Evolutionary conservation across 1,140 invertebrate species (phyloP).

Genomic region (Coptotermes formosanus): DNA sequence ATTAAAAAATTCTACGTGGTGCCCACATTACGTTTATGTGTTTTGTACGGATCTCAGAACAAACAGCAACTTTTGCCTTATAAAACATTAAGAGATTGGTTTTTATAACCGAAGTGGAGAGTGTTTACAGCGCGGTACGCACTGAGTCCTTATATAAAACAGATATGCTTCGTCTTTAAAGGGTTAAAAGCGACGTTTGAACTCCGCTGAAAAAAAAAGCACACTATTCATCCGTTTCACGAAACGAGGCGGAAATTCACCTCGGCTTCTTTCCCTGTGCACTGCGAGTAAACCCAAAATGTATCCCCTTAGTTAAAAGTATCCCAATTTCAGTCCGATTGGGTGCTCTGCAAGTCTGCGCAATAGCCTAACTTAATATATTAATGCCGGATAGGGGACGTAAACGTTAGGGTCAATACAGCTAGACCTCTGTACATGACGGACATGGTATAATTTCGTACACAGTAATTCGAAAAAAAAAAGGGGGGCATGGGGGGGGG

Average conservation of each 20-base stretch:
- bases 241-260: background rate
- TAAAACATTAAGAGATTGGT: too few relatives aligned
- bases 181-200: background rate
- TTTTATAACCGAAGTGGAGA: too few relatives aligned
- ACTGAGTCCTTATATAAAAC: too few relatives aligned
- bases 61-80: too few relatives aligned
- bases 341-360: background rate
- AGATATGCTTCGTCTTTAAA: too few relatives aligned
- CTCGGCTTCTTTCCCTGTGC: background rate
- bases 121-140: too few relatives aligned
- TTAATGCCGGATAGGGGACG: background rate
- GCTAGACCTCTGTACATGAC: background rate
- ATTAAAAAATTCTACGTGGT: too few relatives aligned
- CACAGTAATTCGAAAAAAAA: background rate
- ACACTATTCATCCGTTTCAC: background rate
- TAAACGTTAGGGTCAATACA: conserved; percentile 1
- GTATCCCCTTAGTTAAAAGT: background rate
- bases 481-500: too few relatives aligned
- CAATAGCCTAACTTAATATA: background rate
- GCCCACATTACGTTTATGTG: too few relatives aligned
- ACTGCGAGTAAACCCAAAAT: background rate
- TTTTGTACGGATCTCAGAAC: too few relatives aligned
- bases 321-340: background rate
- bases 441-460: background rate
- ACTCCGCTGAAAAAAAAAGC: too few relatives aligned